phyloP scores from a whole-genome alignment of 1,140 invertebrate species.

The Planococcus citri region DNA sequence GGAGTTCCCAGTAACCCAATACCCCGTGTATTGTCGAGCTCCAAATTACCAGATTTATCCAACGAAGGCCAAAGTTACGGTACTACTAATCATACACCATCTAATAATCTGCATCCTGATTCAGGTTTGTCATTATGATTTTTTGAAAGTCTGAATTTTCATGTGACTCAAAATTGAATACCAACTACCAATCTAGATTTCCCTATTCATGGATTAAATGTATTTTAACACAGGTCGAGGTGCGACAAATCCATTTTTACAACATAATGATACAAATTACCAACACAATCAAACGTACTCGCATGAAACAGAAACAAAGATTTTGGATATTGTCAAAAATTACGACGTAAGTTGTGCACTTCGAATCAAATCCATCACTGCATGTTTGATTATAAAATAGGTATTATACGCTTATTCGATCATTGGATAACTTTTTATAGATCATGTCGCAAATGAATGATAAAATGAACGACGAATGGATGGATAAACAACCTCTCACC shows the following conservation, averaged over 20 bases:
- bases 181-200: too few relatives aligned
- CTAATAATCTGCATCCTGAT: conserved; percentile 8
- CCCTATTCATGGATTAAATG: neutral
- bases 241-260: neutral
- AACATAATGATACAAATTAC: neutral
- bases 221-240: neutral
- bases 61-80: conserved; percentile 53
- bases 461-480: conserved; percentile 9
- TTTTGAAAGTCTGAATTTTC: too few relatives aligned
- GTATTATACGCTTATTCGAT: neutral
- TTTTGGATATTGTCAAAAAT: neutral
- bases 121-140: neutral
- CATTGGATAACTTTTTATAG: neutral
- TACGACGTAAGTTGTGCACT: neutral
- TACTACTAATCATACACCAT: conserved; percentile 32
- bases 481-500: neutral
- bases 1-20: conserved; percentile 91
- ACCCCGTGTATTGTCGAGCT: conserved; percentile 74
- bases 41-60: conserved; percentile 57
- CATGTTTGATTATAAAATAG: neutral
- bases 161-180: too few relatives aligned
- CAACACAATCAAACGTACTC: neutral
- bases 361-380: too few relatives aligned
- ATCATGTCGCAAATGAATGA: neutral
- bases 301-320: neutral